Percentiles rank a stretch among this genome's conserved stretches.
Evolutionary conservation across 1,140 invertebrate species (phyloP).

Genomic region (Adoxophyes honmai): DNA sequence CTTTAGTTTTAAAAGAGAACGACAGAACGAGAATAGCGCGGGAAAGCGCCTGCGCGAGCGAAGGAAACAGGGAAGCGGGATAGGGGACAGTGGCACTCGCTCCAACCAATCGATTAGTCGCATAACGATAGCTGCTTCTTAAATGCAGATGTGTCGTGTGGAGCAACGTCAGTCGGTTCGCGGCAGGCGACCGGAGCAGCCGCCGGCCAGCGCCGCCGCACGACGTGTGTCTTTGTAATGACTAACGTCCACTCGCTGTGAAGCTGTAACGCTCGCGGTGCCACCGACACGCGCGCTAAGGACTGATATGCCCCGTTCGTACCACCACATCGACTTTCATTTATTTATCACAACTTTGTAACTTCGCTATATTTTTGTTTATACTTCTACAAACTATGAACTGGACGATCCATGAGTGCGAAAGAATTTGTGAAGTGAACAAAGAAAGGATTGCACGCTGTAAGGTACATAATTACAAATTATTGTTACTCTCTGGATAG

Average conservation of each 20-base stretch:
- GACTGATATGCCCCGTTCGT: conserved; percentile 27
- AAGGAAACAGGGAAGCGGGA: conserved; percentile 53
- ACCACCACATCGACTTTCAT: conserved; percentile 25
- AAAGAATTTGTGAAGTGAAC: conserved; percentile 63
- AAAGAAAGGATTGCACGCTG: conserved; percentile 56
- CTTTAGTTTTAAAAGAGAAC: conserved; percentile 64
- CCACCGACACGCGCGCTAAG: conserved; percentile 28
- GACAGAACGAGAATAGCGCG: conserved; percentile 14
- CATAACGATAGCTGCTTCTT: conserved; percentile 76
- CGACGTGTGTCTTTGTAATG: conserved; percentile 53
- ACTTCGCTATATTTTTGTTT: conserved; percentile 23
- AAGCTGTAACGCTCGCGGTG: conserved; percentile 37
- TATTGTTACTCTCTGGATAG: too few species aligned
- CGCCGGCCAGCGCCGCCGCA: conserved; percentile 32
- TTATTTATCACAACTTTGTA: conserved; percentile 20
- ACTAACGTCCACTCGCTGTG: conserved; percentile 40
- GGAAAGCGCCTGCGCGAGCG: conserved; percentile 54
- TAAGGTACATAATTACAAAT: conserved; percentile 49
- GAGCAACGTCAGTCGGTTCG: conserved; percentile 67
- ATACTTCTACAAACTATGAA: conserved; percentile 22
- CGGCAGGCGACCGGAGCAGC: conserved; percentile 48
- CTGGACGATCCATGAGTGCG: conserved; percentile 54
- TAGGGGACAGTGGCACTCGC: conserved; percentile 60
- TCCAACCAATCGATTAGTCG: conserved; percentile 76
- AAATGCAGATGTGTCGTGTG: conserved; percentile 75